These are phyloP conservation scores for Saturnia japonica DNA, from an alignment of 2,888 invertebrate genomes.

Conservation along the genomic window DNA sequence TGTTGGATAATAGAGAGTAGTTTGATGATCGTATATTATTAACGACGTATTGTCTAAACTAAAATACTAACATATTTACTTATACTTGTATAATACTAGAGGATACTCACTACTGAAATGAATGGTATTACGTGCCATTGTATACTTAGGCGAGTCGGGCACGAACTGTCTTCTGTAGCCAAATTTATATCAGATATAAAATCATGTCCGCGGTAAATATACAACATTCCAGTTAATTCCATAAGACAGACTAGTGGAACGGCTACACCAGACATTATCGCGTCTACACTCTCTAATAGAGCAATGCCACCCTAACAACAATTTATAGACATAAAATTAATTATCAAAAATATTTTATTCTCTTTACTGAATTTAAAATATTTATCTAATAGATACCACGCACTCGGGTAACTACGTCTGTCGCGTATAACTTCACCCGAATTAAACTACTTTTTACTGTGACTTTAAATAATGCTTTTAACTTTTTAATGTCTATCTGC, in stretches of 20 bases:
- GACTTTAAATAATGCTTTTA: too few relatives aligned
- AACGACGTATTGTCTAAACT: not conserved
- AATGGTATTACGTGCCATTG: slow-evolving; percentile 66
- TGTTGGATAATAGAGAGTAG: too few relatives aligned
- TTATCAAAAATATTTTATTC: not conserved
- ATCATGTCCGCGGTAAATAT: slow-evolving; percentile 62
- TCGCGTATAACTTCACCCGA: too few relatives aligned
- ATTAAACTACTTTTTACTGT: too few relatives aligned
- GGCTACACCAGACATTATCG: slow-evolving; percentile 55
- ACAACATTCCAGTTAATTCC: slow-evolving; percentile 59
- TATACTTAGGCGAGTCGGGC: slow-evolving; percentile 53
- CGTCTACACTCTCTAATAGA: slow-evolving; percentile 62
- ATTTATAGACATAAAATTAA: too few relatives aligned
- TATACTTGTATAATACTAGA: not conserved
- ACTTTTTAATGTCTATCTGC: too few relatives aligned
- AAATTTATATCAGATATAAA: slow-evolving; percentile 67
- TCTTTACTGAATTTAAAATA: not conserved
- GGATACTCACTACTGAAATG: slow-evolving; percentile 50
- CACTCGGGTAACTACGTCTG: too few relatives aligned
- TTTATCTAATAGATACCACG: not conserved
- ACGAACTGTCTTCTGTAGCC: slow-evolving; percentile 66
- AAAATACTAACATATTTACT: not conserved
- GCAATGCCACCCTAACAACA: slow-evolving; percentile 58
- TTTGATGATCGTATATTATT: not conserved
- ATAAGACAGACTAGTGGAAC: slow-evolving; percentile 55